Conservation (phyloP, 2,888 invertebrate species). For the Xestia xanthographa region DNA sequence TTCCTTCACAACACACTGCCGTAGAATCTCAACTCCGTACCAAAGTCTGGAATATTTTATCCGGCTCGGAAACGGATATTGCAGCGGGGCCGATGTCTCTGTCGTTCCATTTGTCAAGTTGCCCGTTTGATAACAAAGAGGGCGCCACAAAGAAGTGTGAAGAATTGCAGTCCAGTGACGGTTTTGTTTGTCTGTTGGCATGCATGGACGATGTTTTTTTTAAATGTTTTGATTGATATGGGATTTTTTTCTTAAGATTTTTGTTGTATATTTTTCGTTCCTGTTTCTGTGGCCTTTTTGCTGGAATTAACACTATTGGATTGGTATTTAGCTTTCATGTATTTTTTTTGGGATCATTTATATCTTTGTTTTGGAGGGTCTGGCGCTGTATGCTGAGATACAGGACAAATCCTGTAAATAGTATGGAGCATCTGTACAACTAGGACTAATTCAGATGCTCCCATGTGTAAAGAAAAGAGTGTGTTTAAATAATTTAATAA, state of each 20-base stretch:
- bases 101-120: slow-evolving; percentile 82
- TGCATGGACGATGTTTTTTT: slow-evolving; percentile 32
- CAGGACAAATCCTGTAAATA: too few relatives aligned
- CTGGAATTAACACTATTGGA: neutral
- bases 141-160: slow-evolving; percentile 70
- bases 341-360: neutral
- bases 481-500: neutral
- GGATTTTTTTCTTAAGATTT: neutral
- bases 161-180: slow-evolving; percentile 65
- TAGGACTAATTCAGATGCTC: too few relatives aligned
- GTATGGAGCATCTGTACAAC: too few relatives aligned
- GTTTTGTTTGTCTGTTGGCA: slow-evolving; percentile 47
- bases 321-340: neutral
- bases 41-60: slow-evolving; percentile 72
- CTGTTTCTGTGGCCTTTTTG: neutral
- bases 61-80: slow-evolving; percentile 82
- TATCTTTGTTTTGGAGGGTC: neutral
- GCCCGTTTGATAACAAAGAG: slow-evolving; percentile 73
- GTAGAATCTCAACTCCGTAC: slow-evolving; percentile 52
- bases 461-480: neutral
- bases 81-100: slow-evolving; percentile 80
- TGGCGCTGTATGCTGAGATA: neutral
- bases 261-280: neutral
- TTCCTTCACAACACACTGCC: slow-evolving; percentile 13
- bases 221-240: slow-evolving; percentile 24